Conservation (phyloP, 2,888 invertebrate genomes). For the Shargacucullia verbasci region DNA sequence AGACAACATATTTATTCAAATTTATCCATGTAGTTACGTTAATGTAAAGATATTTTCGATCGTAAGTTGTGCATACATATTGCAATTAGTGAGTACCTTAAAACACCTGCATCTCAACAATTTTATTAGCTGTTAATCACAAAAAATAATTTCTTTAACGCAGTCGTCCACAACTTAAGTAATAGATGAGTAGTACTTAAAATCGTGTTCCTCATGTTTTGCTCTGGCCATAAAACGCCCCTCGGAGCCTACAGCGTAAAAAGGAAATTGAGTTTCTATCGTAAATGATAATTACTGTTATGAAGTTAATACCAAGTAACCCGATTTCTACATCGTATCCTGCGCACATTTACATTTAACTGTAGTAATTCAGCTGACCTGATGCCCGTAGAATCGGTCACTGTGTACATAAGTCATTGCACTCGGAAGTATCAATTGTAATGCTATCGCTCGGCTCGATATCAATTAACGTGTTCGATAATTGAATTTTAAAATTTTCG, state of each 20-base stretch:
- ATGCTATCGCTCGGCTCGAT: constrained; percentile 42
- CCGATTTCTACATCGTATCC: constrained; percentile 65
- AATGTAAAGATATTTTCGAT: too few species aligned
- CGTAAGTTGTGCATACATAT: neutral
- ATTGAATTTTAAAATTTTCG: constrained; percentile 44
- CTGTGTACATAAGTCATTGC: constrained; percentile 46
- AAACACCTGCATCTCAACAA: constrained; percentile 21
- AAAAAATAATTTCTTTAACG: constrained; percentile 24
- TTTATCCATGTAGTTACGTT: too few species aligned
- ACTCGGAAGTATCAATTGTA: constrained; percentile 51
- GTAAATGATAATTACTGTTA: constrained; percentile 70
- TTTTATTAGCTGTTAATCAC: constrained; percentile 21
- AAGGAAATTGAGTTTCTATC: constrained; percentile 73
- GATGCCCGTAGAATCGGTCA: constrained; percentile 43
- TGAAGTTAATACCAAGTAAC: constrained; percentile 61
- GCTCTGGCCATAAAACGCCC: constrained; percentile 52
- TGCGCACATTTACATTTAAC: constrained; percentile 60
- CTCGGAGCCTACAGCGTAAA: constrained; percentile 53
- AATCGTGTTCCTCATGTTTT: constrained; percentile 49
- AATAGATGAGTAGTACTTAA: constrained; percentile 39
- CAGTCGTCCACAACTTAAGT: constrained; percentile 17
- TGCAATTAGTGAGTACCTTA: neutral
- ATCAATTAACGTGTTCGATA: constrained; percentile 53
- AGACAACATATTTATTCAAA: too few species aligned
- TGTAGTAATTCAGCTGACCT: constrained; percentile 60